Conservation (phyloP, 1,140 invertebrate genomes). For the Lasioglossum albipes region DNA sequence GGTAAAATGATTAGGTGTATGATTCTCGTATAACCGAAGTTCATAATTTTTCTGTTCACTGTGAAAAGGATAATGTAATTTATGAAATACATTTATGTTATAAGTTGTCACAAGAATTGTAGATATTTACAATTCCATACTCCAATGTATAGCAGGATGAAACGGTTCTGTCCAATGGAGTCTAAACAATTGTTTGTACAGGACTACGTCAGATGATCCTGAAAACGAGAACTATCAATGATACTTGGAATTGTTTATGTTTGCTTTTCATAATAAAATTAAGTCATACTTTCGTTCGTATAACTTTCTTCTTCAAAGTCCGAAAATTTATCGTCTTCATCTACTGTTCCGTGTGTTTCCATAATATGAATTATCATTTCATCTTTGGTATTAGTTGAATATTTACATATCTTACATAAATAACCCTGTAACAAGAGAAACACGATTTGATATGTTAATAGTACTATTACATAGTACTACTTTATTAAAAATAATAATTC, state of each 20-base stretch:
- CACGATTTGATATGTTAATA: not conserved
- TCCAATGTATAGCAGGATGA: constrained; percentile 69
- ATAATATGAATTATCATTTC: constrained; percentile 67
- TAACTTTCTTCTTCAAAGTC: constrained; percentile 56
- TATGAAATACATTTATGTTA: constrained; percentile 19
- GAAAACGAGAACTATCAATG: constrained; percentile 14
- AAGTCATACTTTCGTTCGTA: constrained; percentile 40
- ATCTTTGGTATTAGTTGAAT: constrained; percentile 49
- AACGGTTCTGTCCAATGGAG: constrained; percentile 39
- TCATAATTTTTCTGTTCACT: constrained; percentile 74
- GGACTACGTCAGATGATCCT: constrained; percentile 50
- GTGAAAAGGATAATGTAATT: constrained; percentile 51
- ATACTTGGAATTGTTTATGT: constrained; percentile 13
- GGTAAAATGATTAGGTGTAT: constrained; percentile 66
- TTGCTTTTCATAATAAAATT: constrained; percentile 3
- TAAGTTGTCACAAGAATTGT: constrained; percentile 1
- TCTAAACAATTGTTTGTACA: constrained; percentile 30
- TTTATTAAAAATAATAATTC: too few species aligned
- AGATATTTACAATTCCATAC: constrained; percentile 74
- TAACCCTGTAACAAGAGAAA: constrained; percentile 59
- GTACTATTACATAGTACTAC: not conserved
- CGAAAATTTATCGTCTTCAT: constrained; percentile 39
- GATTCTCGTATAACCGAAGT: constrained; percentile 69
- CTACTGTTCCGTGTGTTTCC: constrained; percentile 57
- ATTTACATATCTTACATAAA: constrained; percentile 73